These are phyloP conservation scores for Dioctria rufipes DNA, from an alignment of 2,888 invertebrate genomes.

Conservation along the genomic window DNA sequence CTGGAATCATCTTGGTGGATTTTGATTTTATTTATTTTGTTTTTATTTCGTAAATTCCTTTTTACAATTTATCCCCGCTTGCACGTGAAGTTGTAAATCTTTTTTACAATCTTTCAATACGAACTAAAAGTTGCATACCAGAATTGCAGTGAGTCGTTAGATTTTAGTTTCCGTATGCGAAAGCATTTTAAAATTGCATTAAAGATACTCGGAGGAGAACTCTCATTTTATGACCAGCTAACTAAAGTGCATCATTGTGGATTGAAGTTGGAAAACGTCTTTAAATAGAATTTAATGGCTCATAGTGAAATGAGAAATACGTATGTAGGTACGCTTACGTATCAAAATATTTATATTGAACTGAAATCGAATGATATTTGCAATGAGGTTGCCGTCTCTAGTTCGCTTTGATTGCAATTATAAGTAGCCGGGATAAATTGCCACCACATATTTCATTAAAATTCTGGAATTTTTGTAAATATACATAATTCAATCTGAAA, in stretches of 20 bases:
- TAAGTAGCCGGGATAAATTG: too few relatives aligned
- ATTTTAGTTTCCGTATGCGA: conserved; percentile 1
- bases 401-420: too few relatives aligned
- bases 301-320: conserved; percentile 1
- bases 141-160: conserved; percentile 4
- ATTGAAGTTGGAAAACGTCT: conserved; percentile 9
- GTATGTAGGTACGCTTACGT: background rate
- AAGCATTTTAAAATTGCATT: conserved; percentile 14
- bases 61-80: conserved; percentile 43
- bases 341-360: conserved; percentile 18
- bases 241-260: background rate
- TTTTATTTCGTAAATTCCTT: conserved; percentile 15
- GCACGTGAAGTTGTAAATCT: conserved; percentile 52
- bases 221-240: background rate
- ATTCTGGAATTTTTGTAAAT: too few relatives aligned
- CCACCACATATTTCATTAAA: too few relatives aligned
- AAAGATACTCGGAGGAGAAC: background rate
- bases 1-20: background rate
- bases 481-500: too few relatives aligned
- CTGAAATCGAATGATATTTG: background rate
- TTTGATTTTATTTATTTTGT: background rate
- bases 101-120: conserved; percentile 44
- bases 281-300: conserved; percentile 44
- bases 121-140: conserved; percentile 19
- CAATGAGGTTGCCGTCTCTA: too few relatives aligned